Evolutionary conservation across 1,140 invertebrate genomes (phyloP).

Genomic region (Stegodyphus dumicola): DNA sequence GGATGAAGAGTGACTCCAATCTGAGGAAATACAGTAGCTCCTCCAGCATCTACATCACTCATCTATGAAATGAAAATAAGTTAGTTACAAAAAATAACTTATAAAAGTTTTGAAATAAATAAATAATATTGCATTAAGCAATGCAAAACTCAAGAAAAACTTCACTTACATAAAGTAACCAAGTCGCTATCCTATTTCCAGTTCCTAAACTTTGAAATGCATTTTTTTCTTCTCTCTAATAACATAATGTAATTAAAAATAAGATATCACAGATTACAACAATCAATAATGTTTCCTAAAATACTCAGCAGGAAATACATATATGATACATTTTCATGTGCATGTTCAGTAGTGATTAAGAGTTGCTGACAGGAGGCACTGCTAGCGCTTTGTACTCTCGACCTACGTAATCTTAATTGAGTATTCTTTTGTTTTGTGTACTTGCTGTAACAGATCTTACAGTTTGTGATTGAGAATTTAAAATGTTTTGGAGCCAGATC

Average conservation of each 20-base stretch:
- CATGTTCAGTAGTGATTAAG: too few species aligned
- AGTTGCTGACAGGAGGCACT: too few species aligned
- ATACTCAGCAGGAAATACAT: not conserved
- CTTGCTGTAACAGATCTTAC: too few species aligned
- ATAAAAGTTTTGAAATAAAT: not conserved
- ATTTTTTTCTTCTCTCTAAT: conserved; percentile 84
- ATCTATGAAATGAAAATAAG: conserved; percentile 74
- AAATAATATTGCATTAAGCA: not conserved
- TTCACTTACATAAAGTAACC: conserved; percentile 74
- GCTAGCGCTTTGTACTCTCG: too few species aligned
- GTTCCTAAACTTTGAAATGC: conserved; percentile 84
- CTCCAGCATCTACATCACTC: conserved; percentile 94
- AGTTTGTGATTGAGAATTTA: too few species aligned
- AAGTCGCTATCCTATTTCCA: conserved; percentile 76
- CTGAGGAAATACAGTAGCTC: conserved; percentile 93
- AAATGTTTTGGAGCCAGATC: too few species aligned
- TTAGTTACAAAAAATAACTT: not conserved
- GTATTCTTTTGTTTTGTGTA: too few species aligned
- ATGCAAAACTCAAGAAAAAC: not conserved
- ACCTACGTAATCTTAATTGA: too few species aligned
- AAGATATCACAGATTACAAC: not conserved
- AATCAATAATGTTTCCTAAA: not conserved
- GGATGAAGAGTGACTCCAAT: conserved; percentile 87
- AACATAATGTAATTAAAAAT: not conserved
- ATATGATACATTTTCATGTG: not conserved